These are phyloP conservation scores for Dolichomitus sp. DNA, from an alignment of 2,888 invertebrate species.

Conservation along the genomic window DNA sequence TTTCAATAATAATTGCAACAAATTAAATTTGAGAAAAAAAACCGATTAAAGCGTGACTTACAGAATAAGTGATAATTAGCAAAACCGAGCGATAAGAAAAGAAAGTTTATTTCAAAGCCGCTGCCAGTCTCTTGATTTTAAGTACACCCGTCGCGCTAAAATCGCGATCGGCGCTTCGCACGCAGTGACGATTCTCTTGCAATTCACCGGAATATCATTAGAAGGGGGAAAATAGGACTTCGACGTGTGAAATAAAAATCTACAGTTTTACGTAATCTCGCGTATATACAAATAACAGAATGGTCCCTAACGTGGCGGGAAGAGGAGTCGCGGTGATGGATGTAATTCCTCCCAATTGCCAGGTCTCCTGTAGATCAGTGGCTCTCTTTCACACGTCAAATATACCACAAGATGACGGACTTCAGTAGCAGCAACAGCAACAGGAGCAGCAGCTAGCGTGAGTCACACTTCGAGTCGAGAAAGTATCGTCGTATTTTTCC, in stretches of 20 bases:
- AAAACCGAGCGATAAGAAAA: neutral
- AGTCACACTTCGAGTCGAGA: constrained; percentile 33
- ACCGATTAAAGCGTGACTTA: neutral
- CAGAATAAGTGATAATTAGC: neutral
- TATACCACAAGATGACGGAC: neutral
- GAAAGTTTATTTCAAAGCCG: neutral
- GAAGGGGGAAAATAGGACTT: neutral
- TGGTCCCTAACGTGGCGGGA: constrained; percentile 70
- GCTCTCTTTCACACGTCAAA: constrained; percentile 14
- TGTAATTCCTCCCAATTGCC: constrained; percentile 13
- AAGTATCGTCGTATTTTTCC: constrained; percentile 1
- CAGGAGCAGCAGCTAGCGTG: neutral
- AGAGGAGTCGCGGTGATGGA: constrained; percentile 29
- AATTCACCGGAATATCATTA: neutral
- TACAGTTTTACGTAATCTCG: constrained; percentile 53
- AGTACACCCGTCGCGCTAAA: constrained; percentile 36
- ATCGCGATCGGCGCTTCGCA: constrained; percentile 37
- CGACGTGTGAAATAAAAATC: constrained; percentile 48
- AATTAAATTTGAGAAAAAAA: neutral
- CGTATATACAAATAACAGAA: constrained; percentile 72
- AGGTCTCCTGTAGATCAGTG: constrained; percentile 2
- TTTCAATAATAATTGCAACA: neutral
- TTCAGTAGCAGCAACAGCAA: neutral
- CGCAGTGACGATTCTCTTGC: neutral
- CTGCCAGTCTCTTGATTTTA: constrained; percentile 14